Conservation (phyloP, 2,113 vertebrate genomes). For the Nestor notabilis region DNA sequence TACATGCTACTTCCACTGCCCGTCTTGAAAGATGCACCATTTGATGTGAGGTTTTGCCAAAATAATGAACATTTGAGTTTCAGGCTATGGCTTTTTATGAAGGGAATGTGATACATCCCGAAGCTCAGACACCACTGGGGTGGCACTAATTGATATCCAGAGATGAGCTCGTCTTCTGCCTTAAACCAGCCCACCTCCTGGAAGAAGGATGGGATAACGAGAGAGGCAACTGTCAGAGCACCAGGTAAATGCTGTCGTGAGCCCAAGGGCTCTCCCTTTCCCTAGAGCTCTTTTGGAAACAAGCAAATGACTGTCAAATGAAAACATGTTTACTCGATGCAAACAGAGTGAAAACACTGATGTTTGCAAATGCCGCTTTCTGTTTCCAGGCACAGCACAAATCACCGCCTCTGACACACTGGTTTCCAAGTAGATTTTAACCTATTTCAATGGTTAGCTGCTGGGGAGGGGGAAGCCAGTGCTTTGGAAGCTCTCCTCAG, state of each 20-base stretch:
- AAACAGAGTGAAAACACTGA: background rate
- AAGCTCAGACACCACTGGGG: background rate
- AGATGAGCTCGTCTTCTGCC: background rate
- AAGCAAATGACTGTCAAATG: conserved; percentile 14
- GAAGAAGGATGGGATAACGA: background rate
- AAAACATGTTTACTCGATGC: conserved; percentile 38
- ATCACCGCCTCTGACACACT: background rate
- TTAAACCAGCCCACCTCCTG: background rate
- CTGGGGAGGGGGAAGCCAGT: background rate
- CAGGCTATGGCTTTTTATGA: background rate
- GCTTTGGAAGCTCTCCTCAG: background rate
- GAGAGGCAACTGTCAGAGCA: background rate
- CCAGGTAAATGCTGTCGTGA: background rate
- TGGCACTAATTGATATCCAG: background rate
- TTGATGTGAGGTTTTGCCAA: background rate
- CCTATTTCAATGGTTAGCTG: background rate
- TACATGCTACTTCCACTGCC: background rate
- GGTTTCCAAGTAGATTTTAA: background rate
- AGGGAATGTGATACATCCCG: background rate
- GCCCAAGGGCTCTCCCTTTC: background rate
- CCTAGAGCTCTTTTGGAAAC: conserved; percentile 19
- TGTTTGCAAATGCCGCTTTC: conserved; percentile 46
- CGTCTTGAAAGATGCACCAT: background rate
- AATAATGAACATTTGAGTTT: background rate
- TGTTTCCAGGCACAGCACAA: conserved; percentile 35